These are phyloP conservation scores for Dolichotis patagonum DNA, from an alignment of 2,113 vertebrate genomes.

Conservation along the genomic window DNA sequence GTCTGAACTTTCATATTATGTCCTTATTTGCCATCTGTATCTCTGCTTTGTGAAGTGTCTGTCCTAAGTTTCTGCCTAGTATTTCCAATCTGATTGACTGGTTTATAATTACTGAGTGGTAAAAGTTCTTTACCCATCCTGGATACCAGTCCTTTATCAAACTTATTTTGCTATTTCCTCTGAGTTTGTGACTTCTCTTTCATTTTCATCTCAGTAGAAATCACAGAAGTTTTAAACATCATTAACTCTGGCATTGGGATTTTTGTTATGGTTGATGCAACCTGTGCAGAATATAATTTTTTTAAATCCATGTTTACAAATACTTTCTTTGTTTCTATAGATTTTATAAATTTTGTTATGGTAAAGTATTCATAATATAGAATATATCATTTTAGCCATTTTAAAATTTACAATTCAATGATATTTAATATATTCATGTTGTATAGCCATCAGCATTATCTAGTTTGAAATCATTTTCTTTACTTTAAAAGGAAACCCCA, in stretches of 20 bases:
- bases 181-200: not conserved
- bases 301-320: not conserved
- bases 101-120: not conserved
- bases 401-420: not conserved
- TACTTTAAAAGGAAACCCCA: not conserved
- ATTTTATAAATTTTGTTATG: not conserved
- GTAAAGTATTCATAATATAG: not conserved
- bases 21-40: not conserved
- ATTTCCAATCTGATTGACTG: not conserved
- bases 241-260: not conserved
- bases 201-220: not conserved
- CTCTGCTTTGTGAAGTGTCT: not conserved
- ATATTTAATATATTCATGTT: not conserved
- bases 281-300: not conserved
- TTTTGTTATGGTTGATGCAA: not conserved
- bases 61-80: not conserved
- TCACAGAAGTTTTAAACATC: not conserved
- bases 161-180: not conserved
- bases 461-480: not conserved
- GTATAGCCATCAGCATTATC: not conserved
- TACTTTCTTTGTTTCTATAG: not conserved
- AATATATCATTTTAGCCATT: not conserved
- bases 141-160: not conserved
- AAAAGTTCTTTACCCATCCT: slow-evolving; percentile 4
- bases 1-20: not conserved